Percentiles rank a stretch among this genome's conserved stretches.
phyloP scores from a whole-genome alignment of 2,797 vertebrate genomes.

The Pangasius macronema region DNA sequence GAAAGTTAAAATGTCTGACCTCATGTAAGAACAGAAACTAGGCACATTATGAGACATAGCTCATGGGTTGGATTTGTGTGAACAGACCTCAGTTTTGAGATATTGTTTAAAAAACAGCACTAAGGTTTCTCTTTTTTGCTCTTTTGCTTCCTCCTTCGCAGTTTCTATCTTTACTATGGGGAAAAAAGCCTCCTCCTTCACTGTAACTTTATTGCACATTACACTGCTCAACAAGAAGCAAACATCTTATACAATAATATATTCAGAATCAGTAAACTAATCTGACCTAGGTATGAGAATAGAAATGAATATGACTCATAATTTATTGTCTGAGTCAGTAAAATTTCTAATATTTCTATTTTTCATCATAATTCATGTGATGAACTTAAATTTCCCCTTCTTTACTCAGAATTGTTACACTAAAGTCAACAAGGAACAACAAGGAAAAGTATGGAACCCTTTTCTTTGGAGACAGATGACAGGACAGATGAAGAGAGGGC shows the following conservation, averaged over 20 bases:
- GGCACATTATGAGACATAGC: neutral
- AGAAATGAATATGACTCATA: neutral
- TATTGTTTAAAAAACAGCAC: neutral
- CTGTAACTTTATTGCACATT: too few species aligned
- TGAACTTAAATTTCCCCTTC: neutral
- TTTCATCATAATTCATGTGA: neutral
- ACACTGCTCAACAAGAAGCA: neutral
- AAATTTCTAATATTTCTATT: too few species aligned
- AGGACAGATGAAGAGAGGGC: slow-evolving; percentile 73
- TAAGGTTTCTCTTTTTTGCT: neutral
- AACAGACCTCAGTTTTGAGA: neutral
- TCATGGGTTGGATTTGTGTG: neutral
- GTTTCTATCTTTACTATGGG: neutral
- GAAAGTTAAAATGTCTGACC: neutral
- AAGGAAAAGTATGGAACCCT: slow-evolving; percentile 59
- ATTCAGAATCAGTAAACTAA: neutral
- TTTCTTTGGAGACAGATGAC: slow-evolving; percentile 75
- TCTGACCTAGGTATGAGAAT: neutral
- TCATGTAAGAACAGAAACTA: neutral
- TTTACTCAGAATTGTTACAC: neutral
- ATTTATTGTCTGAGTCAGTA: neutral
- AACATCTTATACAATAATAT: neutral
- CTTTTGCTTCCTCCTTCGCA: neutral
- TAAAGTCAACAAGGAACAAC: slow-evolving; percentile 33
- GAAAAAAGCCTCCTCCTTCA: neutral